Percentiles rank a stretch among this genome's conserved stretches.
phyloP scores from a whole-genome alignment of 2,888 invertebrate species.

The Epinotia nisella region DNA sequence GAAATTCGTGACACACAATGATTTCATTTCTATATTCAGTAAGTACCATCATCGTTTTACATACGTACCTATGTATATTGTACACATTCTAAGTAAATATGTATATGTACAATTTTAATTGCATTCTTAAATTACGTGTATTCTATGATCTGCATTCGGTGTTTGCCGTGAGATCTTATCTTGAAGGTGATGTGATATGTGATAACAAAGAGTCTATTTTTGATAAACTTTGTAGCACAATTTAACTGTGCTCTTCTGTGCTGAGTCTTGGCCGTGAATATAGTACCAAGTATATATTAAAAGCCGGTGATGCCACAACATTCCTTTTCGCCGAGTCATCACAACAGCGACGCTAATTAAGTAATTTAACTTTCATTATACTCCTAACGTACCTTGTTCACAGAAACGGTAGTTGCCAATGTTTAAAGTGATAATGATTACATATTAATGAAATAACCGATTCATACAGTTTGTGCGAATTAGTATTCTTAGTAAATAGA shows the following conservation, averaged over 20 bases:
- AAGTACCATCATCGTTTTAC: constrained; percentile 22
- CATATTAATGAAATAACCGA: not conserved
- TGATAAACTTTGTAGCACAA: constrained; percentile 20
- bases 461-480: not conserved
- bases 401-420: constrained; percentile 1
- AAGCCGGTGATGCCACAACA: constrained; percentile 21
- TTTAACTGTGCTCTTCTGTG: not conserved
- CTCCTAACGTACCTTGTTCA: not conserved
- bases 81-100: constrained; percentile 16
- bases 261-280: constrained; percentile 8
- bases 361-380: constrained; percentile 28
- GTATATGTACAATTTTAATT: constrained; percentile 22
- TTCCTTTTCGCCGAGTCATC: constrained; percentile 25
- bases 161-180: constrained; percentile 38
- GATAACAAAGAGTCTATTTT: constrained; percentile 30
- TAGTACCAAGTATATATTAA: constrained; percentile 7
- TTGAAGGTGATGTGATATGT: constrained; percentile 32
- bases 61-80: constrained; percentile 13
- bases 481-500: not conserved
- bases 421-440: not conserved
- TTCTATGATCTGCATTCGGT: constrained; percentile 37
- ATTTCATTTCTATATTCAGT: constrained; percentile 44
- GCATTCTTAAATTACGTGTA: constrained; percentile 34
- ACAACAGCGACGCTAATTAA: constrained; percentile 17
- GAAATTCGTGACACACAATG: constrained; percentile 34